These are phyloP conservation scores for Progne subis DNA, from an alignment of 2,113 vertebrate genomes.

Conservation along the genomic window DNA sequence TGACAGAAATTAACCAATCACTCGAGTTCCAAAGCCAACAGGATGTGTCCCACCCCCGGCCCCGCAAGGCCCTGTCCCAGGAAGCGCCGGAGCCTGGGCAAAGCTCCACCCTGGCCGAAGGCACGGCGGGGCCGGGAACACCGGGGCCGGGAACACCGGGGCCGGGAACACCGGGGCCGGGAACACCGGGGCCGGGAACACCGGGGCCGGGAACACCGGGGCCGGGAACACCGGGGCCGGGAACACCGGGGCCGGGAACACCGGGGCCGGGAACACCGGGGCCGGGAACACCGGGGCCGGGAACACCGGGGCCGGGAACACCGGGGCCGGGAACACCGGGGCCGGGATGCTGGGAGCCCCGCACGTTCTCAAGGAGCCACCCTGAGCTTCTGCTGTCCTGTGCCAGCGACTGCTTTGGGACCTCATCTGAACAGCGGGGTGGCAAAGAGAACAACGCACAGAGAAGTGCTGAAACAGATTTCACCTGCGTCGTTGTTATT, in stretches of 20 bases:
- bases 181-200: rapidly evolving
- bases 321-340: rapidly evolving
- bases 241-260: rapidly evolving
- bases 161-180: background rate
- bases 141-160: background rate
- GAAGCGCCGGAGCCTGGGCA: background rate
- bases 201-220: rapidly evolving
- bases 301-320: rapidly evolving
- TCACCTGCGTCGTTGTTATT: background rate
- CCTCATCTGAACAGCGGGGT: background rate
- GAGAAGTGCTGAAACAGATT: background rate
- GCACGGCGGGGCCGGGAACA: background rate
- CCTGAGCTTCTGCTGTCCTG: background rate
- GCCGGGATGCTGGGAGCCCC: background rate
- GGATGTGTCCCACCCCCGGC: background rate
- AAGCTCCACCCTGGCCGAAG: background rate
- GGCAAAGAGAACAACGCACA: background rate
- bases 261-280: rapidly evolving
- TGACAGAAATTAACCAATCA: background rate
- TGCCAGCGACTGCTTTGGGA: background rate
- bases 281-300: background rate
- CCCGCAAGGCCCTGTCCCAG: background rate
- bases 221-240: background rate
- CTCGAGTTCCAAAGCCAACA: background rate
- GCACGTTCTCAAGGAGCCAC: rapidly evolving